Evolutionary conservation across 2,113 vertebrate genomes (phyloP).

Genomic region (Clarias batrachus): DNA sequence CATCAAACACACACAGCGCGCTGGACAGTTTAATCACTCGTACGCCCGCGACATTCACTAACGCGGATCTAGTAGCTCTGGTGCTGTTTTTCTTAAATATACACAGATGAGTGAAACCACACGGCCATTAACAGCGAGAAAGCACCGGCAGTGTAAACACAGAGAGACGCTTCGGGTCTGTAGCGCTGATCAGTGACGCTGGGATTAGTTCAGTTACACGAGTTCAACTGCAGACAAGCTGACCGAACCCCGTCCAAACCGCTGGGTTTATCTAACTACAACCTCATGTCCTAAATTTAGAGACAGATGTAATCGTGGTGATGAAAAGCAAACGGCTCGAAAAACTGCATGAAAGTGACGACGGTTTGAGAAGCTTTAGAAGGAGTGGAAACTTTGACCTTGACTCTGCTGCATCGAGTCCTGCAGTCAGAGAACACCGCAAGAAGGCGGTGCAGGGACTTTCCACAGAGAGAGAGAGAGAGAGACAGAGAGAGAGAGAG

Average conservation of each 20-base stretch:
- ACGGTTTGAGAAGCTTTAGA: constrained; percentile 10
- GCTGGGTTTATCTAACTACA: not conserved
- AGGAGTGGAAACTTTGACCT: constrained; percentile 38
- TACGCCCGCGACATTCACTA: not conserved
- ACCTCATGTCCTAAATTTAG: not conserved
- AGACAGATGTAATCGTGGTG: too few species aligned
- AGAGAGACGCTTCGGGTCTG: too few species aligned
- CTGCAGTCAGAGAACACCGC: constrained; percentile 13
- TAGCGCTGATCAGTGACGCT: too few species aligned
- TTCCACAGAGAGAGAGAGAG: not conserved
- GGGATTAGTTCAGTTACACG: too few species aligned
- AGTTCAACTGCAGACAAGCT: too few species aligned
- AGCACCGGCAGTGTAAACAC: too few species aligned
- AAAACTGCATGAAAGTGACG: not conserved
- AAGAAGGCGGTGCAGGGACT: constrained; percentile 39
- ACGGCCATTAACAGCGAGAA: too few species aligned
- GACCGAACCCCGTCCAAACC: too few species aligned
- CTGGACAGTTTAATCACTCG: too few species aligned
- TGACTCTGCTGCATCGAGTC: constrained; percentile 4
- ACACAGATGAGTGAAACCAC: not conserved
- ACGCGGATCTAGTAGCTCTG: too few species aligned
- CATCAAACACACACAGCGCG: not conserved
- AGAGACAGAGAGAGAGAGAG: not conserved
- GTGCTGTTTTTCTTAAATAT: too few species aligned
- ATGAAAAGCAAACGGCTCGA: not conserved